These are phyloP conservation scores for Ageneiosus marmoratus DNA, from an alignment of 2,113 vertebrate genomes.

Conservation along the genomic window DNA sequence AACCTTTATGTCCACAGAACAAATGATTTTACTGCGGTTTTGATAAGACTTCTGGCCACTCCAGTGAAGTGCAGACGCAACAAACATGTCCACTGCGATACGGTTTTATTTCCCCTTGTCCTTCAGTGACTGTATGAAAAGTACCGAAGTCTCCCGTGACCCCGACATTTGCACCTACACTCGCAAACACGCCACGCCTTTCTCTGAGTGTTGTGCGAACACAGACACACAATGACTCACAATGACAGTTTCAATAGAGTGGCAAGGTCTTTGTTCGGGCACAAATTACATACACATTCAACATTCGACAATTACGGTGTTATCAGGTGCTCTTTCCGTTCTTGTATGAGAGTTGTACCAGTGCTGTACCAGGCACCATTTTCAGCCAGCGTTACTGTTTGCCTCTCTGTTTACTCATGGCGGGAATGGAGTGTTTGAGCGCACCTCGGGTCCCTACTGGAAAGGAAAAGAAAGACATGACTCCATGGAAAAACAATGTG, in stretches of 20 bases:
- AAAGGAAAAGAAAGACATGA: conserved; percentile 51
- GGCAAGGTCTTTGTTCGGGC: conserved; percentile 69
- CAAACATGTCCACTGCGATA: conserved; percentile 60
- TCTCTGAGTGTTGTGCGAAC: conserved; percentile 48
- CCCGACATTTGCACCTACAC: conserved; percentile 23
- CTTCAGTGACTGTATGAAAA: conserved; percentile 61
- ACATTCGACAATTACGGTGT: conserved; percentile 70
- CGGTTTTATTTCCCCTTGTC: conserved; percentile 55
- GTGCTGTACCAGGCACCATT: conserved; percentile 83
- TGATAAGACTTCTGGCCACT: conserved; percentile 67
- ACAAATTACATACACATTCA: conserved; percentile 67
- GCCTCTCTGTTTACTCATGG: conserved; percentile 88
- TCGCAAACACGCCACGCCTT: conserved; percentile 48
- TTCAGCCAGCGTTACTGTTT: conserved; percentile 78
- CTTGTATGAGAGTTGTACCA: conserved; percentile 58
- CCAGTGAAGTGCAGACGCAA: conserved; percentile 53
- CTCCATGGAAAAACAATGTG: conserved; percentile 58
- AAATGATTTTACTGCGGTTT: conserved; percentile 61
- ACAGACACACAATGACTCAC: conserved; percentile 68
- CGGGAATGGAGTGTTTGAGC: conserved; percentile 68
- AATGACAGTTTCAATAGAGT: conserved; percentile 67
- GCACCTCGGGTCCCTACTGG: conserved; percentile 56
- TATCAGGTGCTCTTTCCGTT: conserved; percentile 64
- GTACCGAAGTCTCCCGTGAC: conserved; percentile 22
- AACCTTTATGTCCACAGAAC: conserved; percentile 64